Conservation (phyloP, 2,113 vertebrate genomes). For the Zapornia atra region DNA sequence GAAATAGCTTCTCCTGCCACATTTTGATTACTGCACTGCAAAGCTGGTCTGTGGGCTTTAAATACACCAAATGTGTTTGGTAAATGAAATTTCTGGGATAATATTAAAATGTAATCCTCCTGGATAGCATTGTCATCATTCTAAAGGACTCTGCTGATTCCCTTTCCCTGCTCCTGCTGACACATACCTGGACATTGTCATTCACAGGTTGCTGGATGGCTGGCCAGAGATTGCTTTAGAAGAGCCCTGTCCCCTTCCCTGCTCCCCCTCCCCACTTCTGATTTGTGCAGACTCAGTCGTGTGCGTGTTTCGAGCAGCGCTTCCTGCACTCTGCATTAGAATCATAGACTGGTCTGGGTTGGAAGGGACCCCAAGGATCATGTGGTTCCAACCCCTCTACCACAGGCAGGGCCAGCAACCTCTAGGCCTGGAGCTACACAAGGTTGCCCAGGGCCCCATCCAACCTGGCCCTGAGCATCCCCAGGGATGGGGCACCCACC, state of each 20-base stretch:
- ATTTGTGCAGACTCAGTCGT: neutral
- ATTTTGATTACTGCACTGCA: slow-evolving; percentile 10
- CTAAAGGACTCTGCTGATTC: neutral
- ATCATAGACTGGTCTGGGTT: too few relatives aligned
- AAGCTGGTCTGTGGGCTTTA: neutral
- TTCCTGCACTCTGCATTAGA: neutral
- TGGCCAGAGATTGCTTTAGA: neutral
- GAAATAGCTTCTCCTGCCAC: slow-evolving; percentile 42
- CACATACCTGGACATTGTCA: neutral
- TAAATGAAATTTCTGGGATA: slow-evolving; percentile 53
- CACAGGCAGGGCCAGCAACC: too few relatives aligned
- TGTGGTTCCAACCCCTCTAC: too few relatives aligned
- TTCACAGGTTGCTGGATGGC: neutral
- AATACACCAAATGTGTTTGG: neutral
- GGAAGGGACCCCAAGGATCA: too few relatives aligned
- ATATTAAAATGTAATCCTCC: slow-evolving; percentile 52
- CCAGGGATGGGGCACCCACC: too few relatives aligned
- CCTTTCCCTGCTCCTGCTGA: neutral
- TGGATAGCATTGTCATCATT: neutral
- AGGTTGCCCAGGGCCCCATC: too few relatives aligned
- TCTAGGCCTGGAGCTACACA: too few relatives aligned
- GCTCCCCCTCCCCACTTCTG: neutral
- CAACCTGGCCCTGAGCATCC: too few relatives aligned
- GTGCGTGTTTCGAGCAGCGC: neutral
- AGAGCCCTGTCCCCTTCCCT: neutral